Percentiles rank a stretch among this genome's conserved stretches.
Evolutionary conservation across 2,797 vertebrate genomes (phyloP).

Genomic region (Emys orbicularis): DNA sequence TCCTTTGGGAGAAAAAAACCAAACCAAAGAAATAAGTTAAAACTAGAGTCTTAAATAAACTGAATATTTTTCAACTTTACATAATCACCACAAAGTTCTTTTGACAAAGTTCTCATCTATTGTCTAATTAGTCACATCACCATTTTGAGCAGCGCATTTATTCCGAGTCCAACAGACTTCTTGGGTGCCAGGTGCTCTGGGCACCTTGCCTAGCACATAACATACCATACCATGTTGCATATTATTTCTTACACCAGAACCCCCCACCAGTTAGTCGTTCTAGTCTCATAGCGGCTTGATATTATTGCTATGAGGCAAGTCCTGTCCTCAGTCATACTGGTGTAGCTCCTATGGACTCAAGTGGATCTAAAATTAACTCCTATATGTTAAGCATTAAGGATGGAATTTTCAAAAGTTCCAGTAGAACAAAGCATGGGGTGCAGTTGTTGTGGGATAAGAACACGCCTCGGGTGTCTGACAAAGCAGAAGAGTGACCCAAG

Average conservation of each 20-base stretch:
- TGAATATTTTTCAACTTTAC: not conserved
- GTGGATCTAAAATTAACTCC: not conserved
- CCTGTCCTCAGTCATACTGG: not conserved
- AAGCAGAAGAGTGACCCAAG: not conserved
- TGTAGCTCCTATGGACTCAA: not conserved
- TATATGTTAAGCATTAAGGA: not conserved
- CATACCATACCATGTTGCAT: not conserved
- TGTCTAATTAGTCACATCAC: not conserved
- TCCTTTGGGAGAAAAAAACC: not conserved
- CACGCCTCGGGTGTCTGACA: not conserved
- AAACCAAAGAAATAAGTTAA: not conserved
- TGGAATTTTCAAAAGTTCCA: not conserved
- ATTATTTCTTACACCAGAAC: not conserved
- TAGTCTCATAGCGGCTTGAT: not conserved
- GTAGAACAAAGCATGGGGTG: not conserved
- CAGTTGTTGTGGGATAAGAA: not conserved
- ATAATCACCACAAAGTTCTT: not conserved
- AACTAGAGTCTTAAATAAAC: not conserved
- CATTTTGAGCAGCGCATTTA: not conserved
- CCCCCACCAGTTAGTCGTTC: not conserved
- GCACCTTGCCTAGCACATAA: not conserved
- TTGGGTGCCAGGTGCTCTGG: not conserved
- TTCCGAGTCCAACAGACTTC: not conserved
- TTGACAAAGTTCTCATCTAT: not conserved
- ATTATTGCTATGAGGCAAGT: not conserved